Base-by-base conservation (phyloP, 92 coral and sea anemone genomes). In the Plumapathes pennacea region DNA sequence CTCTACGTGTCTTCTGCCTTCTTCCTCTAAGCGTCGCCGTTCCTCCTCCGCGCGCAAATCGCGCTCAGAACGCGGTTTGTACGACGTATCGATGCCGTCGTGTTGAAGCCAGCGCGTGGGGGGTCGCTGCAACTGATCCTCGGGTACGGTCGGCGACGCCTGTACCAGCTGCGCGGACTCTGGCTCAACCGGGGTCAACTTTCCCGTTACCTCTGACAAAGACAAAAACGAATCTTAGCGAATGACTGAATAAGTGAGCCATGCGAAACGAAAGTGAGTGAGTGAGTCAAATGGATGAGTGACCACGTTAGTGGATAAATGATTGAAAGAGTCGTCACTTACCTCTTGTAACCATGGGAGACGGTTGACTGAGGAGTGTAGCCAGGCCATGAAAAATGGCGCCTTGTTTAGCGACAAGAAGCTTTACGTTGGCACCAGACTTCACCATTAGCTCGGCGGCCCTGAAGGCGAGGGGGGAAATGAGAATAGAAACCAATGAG, bases 341-440 rank as follows among this genome's bases (percentile, higher is more conserved):
- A 94, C 99, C 88, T 85, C 60, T 84, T 12, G 76, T 64, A 13
- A 67, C 62, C 50, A 66, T 54, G 9, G 72, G 96, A 1, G 95
- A 49, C 38, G 88, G 77, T 27, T 89, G 90, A 38, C 59, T 87
- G 10, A 94, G 87, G 23, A 94, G 54, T 14, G 92, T 83, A 4
- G 96, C 89, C 46, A 94, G 70, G 14, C 99, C 99, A 17, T 94
- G 94, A 42, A 77, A 82, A 22, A 85, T 84, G 4, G 96, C 99
- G 3, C 96, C 96, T 38, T 79, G 85, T 24, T 94, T 94, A 9
- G 88, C 74, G 3, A 94, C 59, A 28, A 68, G 72, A 56, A 94
- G 58, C 34, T 72, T 66, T 13, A 88, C 96, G 13, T 70, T 49
- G 7, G 86, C 60, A 13, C 96, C 99, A 62, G 94, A 76, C 60